Evolutionary conservation across 2,888 invertebrate species (phyloP).

Genomic region (Drosophila bunnanda): DNA sequence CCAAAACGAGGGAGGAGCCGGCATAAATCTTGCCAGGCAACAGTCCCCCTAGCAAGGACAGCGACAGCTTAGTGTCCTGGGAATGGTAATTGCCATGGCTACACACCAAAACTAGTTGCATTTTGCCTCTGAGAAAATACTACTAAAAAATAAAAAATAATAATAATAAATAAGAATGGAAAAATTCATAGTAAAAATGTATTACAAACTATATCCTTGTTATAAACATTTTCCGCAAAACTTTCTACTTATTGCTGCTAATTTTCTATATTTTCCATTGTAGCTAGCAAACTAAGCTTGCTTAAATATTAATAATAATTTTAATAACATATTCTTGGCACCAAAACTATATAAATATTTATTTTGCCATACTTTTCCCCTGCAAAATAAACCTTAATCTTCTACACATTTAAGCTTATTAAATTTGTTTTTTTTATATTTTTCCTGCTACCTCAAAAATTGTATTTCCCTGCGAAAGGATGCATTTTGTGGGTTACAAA

Average conservation of each 20-base stretch:
- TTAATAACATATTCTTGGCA: background rate
- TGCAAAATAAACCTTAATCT: background rate
- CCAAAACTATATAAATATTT: no score
- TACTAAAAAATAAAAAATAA: background rate
- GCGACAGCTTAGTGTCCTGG: slow-evolving; percentile 15
- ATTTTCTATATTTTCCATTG: no score
- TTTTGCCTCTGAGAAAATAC: background rate
- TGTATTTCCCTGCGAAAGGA: background rate
- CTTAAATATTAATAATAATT: no score
- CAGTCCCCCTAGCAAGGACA: background rate
- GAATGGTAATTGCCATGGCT: slow-evolving; percentile 20
- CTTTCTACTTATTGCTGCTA: no score
- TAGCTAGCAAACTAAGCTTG: no score
- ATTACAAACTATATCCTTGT: no score
- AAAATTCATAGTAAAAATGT: background rate
- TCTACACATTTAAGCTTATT: background rate
- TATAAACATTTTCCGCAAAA: no score
- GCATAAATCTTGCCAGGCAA: slow-evolving; percentile 2
- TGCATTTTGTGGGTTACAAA: slow-evolving; percentile 17
- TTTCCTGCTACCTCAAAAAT: background rate
- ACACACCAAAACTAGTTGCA: slow-evolving; percentile 6
- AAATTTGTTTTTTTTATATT: background rate
- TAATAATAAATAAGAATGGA: background rate
- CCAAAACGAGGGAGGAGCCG: background rate
- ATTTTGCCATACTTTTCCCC: background rate